phyloP scores from a whole-genome alignment of 2,888 invertebrate species.

The Drosophila paucipuncta region DNA sequence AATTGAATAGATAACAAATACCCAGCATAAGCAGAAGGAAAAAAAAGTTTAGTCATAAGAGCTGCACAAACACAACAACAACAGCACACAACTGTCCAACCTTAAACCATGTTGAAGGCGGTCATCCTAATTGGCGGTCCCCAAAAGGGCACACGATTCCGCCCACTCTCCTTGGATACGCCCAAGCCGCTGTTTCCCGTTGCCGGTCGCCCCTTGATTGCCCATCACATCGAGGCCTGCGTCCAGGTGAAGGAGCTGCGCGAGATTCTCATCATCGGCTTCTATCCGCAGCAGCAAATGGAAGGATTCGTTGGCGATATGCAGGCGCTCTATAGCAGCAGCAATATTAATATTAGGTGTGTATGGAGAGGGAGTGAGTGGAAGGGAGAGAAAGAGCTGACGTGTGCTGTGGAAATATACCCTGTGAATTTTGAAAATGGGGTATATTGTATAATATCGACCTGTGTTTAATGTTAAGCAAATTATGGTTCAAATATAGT shows the following conservation, averaged over 20 bases:
- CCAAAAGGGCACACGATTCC: conserved; percentile 97
- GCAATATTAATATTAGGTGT: conserved; percentile 90
- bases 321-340: conserved; percentile 90
- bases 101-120: conserved; percentile 89
- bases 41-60: conserved; percentile 44
- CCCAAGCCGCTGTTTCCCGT: conserved; percentile 99
- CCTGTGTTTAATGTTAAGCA: too few relatives aligned
- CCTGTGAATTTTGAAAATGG: neutral
- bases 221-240: conserved; percentile 98
- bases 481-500: too few relatives aligned
- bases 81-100: conserved; percentile 1
- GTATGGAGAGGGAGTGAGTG: neutral
- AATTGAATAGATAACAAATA: conserved; percentile 47
- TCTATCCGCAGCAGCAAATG: conserved; percentile 94
- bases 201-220: conserved; percentile 97
- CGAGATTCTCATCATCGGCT: conserved; percentile 97
- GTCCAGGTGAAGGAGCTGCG: conserved; percentile 91
- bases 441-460: neutral
- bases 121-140: conserved; percentile 97
- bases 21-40: conserved; percentile 2
- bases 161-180: conserved; percentile 97
- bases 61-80: conserved; percentile 6
- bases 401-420: conserved; percentile 22
- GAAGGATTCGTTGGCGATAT: conserved; percentile 94
- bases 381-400: conserved; percentile 7